phyloP scores from a whole-genome alignment of 1,140 invertebrate species.

The Steinernema feltiae region DNA sequence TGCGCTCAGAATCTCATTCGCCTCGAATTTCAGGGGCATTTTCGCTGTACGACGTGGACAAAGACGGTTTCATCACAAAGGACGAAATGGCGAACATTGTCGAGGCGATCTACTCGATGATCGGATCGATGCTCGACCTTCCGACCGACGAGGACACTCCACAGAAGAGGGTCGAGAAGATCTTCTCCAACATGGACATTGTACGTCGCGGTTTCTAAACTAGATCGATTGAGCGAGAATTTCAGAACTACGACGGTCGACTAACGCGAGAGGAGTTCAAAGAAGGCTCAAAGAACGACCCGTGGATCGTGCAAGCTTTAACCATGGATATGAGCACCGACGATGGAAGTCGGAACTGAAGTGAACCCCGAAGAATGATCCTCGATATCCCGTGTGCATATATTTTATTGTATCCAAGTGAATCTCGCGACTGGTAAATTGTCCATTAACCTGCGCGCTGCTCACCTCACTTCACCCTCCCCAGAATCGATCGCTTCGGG shows the following conservation, averaged over 20 bases:
- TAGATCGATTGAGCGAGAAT: conserved; percentile 7
- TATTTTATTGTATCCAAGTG: conserved; percentile 8
- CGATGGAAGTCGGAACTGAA: background rate
- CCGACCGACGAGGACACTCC: conserved; percentile 63
- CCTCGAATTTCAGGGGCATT: conserved; percentile 61
- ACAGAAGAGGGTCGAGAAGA: conserved; percentile 63
- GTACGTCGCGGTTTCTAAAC: conserved; percentile 46
- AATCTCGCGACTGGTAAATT: background rate
- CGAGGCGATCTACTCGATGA: conserved; percentile 61
- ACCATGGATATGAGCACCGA: conserved; percentile 50
- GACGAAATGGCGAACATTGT: conserved; percentile 62
- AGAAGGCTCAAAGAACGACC: conserved; percentile 63
- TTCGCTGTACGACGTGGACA: conserved; percentile 63
- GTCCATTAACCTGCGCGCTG: too few species aligned
- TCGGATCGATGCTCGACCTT: conserved; percentile 62
- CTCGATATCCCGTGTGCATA: background rate
- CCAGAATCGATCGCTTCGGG: too few species aligned
- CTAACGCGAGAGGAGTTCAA: conserved; percentile 63
- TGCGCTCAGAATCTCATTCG: background rate
- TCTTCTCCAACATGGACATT: conserved; percentile 63
- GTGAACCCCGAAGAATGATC: background rate
- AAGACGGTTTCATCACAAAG: conserved; percentile 62
- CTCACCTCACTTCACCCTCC: too few species aligned
- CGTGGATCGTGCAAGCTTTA: conserved; percentile 62
- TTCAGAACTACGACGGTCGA: conserved; percentile 61